Base-by-base conservation (phyloP, 1,140 invertebrate species). In the Nasonia vitripennis region DNA sequence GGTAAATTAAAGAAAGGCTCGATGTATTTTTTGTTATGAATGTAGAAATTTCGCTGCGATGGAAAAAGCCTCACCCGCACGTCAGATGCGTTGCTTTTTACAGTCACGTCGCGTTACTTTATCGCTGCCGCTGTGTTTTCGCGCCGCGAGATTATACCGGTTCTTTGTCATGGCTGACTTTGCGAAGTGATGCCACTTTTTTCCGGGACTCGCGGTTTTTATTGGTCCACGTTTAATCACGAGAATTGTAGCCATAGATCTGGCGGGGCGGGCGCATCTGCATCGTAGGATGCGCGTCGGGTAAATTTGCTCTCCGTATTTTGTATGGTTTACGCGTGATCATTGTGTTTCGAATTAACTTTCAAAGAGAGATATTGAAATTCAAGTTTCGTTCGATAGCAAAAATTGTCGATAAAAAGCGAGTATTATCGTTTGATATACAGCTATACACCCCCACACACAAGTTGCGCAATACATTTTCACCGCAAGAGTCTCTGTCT, bases 161-260 rank as follows among this genome's bases (percentile, higher is more conserved):
- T 27, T 23, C 71, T 74, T 73, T 74, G 70, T 82, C 48, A 82
- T 5, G n/a, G 70, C 37, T 82, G 70, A 48, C 80, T 37, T 41
- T 12, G 1, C 17, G 48, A 31, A 67, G 73, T 7, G 23, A 45
- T 37, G 51, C 70, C 2, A 75, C 34, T 74, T 51, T 71, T 79
- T 41, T 37, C 2, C 20, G 41, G n/a, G 4, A 45, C 2, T 10
- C 77, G 51, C 77, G 11, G 20, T 71, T 51, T 82, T 82, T 75
- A 75, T 75, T 70, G 81, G 48, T 14, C 45, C 31, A 55, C 81
- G 23, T 82, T 75, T 67, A 82, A 82, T 82, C 81, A 75, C 71
- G 71, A 62, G 51, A 62, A 82, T 82, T 75, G 81, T 55, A 37
- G 14, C 68, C 68, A 81, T 73, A 81, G 62, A 81, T 81, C 68